These are phyloP conservation scores for Salticus scenicus DNA, from an alignment of 2,888 invertebrate species.

Conservation along the genomic window DNA sequence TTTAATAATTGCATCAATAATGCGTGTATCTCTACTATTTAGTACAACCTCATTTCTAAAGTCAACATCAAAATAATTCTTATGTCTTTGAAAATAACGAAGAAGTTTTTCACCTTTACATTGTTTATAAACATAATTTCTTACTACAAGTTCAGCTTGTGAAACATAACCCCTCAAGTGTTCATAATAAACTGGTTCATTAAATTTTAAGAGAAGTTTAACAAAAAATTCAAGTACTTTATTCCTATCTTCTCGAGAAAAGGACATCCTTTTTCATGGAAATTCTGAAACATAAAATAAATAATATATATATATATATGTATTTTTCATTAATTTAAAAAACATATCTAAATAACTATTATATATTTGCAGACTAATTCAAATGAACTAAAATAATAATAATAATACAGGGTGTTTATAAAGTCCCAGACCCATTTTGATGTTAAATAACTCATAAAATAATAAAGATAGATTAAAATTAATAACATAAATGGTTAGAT, in stretches of 20 bases:
- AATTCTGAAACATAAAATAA: neutral
- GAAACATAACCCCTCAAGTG: neutral
- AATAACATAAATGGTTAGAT: too few relatives aligned
- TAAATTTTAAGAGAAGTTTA: neutral
- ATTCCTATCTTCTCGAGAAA: slow-evolving; percentile 6
- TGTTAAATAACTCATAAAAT: too few relatives aligned
- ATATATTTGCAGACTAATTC: too few relatives aligned
- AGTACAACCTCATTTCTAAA: neutral
- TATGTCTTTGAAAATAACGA: neutral
- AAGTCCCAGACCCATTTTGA: too few relatives aligned
- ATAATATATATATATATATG: neutral
- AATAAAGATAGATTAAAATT: too few relatives aligned
- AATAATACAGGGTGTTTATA: too few relatives aligned
- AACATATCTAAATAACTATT: too few relatives aligned
- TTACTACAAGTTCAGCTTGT: neutral
- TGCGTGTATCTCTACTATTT: too few relatives aligned
- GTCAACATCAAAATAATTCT: slow-evolving; percentile 5
- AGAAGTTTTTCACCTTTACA: slow-evolving; percentile 10
- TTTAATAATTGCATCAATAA: too few relatives aligned
- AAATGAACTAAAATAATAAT: too few relatives aligned
- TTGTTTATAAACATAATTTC: neutral
- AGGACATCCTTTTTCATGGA: neutral
- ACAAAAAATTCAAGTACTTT: slow-evolving; percentile 10
- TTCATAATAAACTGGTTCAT: neutral
- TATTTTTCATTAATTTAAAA: too few relatives aligned